These are phyloP conservation scores for Nesoenas mayeri DNA, from an alignment of 2,113 vertebrate species.

Conservation along the genomic window DNA sequence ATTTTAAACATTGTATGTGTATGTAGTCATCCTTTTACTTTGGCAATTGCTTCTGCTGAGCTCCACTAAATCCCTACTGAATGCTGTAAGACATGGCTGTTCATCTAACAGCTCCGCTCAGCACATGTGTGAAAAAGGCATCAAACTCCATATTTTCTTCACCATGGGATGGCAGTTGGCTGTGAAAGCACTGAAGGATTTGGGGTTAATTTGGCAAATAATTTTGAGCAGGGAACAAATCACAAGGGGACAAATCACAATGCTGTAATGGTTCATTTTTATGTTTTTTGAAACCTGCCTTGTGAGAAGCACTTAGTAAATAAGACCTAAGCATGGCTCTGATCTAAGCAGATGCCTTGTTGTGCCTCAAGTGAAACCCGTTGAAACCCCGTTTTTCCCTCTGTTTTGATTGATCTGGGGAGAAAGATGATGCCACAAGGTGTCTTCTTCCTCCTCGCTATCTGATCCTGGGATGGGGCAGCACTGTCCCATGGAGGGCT, in stretches of 20 bases:
- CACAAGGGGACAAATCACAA: neutral
- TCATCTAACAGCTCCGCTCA: neutral
- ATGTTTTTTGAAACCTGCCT: neutral
- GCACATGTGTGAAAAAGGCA: neutral
- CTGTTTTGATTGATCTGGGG: neutral
- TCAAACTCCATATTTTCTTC: rapidly evolving
- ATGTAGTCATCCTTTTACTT: neutral
- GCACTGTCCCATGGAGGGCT: neutral
- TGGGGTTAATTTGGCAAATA: neutral
- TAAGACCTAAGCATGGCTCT: neutral
- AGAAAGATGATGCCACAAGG: neutral
- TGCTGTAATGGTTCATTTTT: neutral
- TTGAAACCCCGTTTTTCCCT: neutral
- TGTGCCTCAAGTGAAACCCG: neutral
- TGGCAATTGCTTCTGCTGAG: neutral
- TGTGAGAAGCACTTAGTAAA: neutral
- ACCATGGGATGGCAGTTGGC: neutral
- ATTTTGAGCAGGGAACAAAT: neutral
- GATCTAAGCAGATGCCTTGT: neutral
- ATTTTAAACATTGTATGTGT: neutral
- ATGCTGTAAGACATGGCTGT: neutral
- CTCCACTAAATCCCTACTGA: neutral
- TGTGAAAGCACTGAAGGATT: neutral
- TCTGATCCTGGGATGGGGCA: neutral
- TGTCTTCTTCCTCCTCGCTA: neutral